Evolutionary conservation across 2,797 vertebrate species (phyloP).

Genomic region (Lateolabrax maculatus): DNA sequence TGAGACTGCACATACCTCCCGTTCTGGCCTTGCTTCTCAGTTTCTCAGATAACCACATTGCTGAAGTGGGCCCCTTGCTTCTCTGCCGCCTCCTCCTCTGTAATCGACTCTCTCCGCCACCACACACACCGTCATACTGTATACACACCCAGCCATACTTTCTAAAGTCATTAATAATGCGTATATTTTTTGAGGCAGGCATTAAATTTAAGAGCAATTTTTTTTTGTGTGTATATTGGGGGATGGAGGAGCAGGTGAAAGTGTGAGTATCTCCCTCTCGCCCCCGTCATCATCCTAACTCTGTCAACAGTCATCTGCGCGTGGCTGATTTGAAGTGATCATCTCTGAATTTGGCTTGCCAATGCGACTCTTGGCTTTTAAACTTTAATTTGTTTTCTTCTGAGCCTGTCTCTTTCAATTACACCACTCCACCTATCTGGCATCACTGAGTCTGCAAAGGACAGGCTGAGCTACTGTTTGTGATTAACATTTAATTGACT

Average conservation of each 20-base stretch:
- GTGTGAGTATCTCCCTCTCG: slow-evolving; percentile 4
- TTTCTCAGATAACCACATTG: slow-evolving; percentile 83
- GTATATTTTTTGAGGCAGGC: slow-evolving; percentile 12
- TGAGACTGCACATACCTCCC: slow-evolving; percentile 58
- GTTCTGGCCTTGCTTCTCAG: slow-evolving; percentile 67
- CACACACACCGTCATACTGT: slow-evolving; percentile 5
- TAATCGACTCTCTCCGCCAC: slow-evolving; percentile 47
- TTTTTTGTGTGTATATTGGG: neutral
- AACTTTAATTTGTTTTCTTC: slow-evolving; percentile 86
- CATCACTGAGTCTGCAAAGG: slow-evolving; percentile 54
- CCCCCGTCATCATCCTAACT: slow-evolving; percentile 6
- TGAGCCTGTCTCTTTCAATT: slow-evolving; percentile 81
- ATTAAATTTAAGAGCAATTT: slow-evolving; percentile 1
- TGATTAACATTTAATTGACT: slow-evolving; percentile 86
- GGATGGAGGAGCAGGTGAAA: slow-evolving; percentile 19
- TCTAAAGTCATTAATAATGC: slow-evolving; percentile 18
- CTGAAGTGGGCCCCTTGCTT: slow-evolving; percentile 75
- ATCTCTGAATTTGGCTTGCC: slow-evolving; percentile 48
- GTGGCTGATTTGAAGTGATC: slow-evolving; percentile 52
- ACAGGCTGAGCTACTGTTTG: slow-evolving; percentile 72
- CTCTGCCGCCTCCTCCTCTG: slow-evolving; percentile 44
- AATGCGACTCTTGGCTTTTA: slow-evolving; percentile 68
- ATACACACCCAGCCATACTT: slow-evolving; percentile 11
- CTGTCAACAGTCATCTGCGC: slow-evolving; percentile 48
- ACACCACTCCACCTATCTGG: slow-evolving; percentile 63